A percentile compares a stretch with the other conserved stretches of the same genome.
Conservation (phyloP, 1,140 invertebrate species). For the Lerema accius region DNA sequence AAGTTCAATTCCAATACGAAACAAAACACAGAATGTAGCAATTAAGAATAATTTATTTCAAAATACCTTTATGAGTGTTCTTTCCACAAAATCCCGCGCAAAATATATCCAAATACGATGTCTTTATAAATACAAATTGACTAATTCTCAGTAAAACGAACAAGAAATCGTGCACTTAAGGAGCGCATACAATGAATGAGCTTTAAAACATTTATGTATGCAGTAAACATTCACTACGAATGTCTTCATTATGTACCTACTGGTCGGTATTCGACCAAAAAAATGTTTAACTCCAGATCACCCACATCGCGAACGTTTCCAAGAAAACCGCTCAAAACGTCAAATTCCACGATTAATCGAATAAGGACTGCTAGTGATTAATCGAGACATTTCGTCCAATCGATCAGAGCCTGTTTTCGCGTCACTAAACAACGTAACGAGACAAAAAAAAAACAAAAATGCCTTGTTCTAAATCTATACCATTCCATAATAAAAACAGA, state of each 20-base stretch:
- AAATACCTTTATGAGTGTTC: slow-evolving; percentile 11
- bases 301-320: slow-evolving; percentile 68
- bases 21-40: not conserved
- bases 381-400: slow-evolving; percentile 58
- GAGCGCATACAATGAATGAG: slow-evolving; percentile 41
- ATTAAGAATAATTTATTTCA: slow-evolving; percentile 12
- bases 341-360: slow-evolving; percentile 68
- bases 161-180: slow-evolving; percentile 39
- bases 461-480: slow-evolving; percentile 18
- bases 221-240: slow-evolving; percentile 60
- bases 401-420: slow-evolving; percentile 52
- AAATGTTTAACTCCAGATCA: slow-evolving; percentile 52
- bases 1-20: not conserved
- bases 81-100: slow-evolving; percentile 8
- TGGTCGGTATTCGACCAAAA: slow-evolving; percentile 49
- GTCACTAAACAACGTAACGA: slow-evolving; percentile 46
- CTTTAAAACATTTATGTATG: slow-evolving; percentile 50
- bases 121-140: slow-evolving; percentile 22
- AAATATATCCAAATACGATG: slow-evolving; percentile 28
- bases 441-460: slow-evolving; percentile 29
- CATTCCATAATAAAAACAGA: too few relatives aligned
- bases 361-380: slow-evolving; percentile 60
- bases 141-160: slow-evolving; percentile 21
- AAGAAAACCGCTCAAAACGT: slow-evolving; percentile 69
- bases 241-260: slow-evolving; percentile 67